These are phyloP conservation scores for Paradoxurus hermaphroditus DNA, from an alignment of 2,113 vertebrate genomes.

Conservation along the genomic window DNA sequence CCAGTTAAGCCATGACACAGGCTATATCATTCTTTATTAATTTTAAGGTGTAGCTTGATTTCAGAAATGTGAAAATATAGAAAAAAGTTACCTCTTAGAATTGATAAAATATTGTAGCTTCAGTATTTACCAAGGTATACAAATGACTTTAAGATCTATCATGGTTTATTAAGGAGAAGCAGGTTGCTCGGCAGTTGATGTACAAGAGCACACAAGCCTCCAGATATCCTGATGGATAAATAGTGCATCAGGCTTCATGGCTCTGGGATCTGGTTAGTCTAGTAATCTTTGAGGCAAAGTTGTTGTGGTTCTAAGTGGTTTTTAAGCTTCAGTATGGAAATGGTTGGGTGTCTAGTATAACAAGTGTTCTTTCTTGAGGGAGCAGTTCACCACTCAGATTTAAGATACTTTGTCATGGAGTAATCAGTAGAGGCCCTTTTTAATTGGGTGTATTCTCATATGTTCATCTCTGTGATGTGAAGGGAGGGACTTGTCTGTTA, in stretches of 20 bases:
- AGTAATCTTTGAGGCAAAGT: neutral
- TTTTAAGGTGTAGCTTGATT: neutral
- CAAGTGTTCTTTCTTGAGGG: neutral
- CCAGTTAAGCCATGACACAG: neutral
- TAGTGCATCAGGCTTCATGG: neutral
- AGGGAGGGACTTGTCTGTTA: neutral
- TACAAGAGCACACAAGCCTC: neutral
- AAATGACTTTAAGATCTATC: neutral
- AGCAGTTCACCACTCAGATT: neutral
- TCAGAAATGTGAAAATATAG: neutral
- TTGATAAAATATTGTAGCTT: neutral
- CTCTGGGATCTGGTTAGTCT: neutral
- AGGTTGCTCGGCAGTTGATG: neutral
- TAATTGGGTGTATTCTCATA: neutral
- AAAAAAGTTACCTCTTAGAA: neutral
- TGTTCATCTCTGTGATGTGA: neutral
- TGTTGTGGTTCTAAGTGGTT: neutral
- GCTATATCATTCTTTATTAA: neutral
- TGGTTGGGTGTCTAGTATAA: neutral
- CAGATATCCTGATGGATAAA: neutral
- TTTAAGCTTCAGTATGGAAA: neutral
- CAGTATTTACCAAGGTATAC: neutral
- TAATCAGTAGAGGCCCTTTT: neutral
- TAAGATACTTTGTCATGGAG: neutral
- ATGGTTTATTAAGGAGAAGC: neutral